Percentiles rank a stretch among this genome's conserved stretches.
phyloP scores from a whole-genome alignment of 2,797 vertebrate species.

The Semotilus atromaculatus region DNA sequence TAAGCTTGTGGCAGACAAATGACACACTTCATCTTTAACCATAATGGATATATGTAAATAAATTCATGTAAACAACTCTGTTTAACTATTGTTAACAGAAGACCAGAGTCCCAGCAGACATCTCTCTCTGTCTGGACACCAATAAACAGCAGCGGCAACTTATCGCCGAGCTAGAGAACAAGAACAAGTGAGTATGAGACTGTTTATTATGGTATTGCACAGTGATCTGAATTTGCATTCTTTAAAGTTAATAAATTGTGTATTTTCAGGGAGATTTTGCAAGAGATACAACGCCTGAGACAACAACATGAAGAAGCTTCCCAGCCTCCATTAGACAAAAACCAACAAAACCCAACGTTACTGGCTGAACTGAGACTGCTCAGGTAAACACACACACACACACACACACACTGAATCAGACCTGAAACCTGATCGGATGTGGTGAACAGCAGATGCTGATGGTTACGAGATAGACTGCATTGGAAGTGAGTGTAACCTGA shows the following conservation, averaged over 20 bases:
- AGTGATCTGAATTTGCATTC: background rate
- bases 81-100: conserved; percentile 69
- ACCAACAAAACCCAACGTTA: conserved; percentile 95
- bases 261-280: conserved; percentile 89
- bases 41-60: background rate
- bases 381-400: conserved; percentile 77
- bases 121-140: conserved; percentile 93
- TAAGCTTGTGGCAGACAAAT: background rate
- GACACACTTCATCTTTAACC: background rate
- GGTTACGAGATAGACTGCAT: conserved; percentile 3
- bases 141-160: conserved; percentile 98
- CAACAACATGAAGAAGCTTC: conserved; percentile 97
- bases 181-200: conserved; percentile 89
- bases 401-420: background rate
- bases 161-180: conserved; percentile 97
- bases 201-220: background rate
- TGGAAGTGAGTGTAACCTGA: conserved; percentile 43
- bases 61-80: conserved; percentile 6
- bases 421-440: conserved; percentile 11
- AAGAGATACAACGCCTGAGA: conserved; percentile 96
- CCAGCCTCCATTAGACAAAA: conserved; percentile 90
- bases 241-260: conserved; percentile 31
- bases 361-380: conserved; percentile 94
- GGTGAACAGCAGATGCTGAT: conserved; percentile 36
- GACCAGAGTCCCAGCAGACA: conserved; percentile 87